These are phyloP conservation scores for Hoplodrina ambigua DNA, from an alignment of 2,888 invertebrate genomes.

Conservation along the genomic window DNA sequence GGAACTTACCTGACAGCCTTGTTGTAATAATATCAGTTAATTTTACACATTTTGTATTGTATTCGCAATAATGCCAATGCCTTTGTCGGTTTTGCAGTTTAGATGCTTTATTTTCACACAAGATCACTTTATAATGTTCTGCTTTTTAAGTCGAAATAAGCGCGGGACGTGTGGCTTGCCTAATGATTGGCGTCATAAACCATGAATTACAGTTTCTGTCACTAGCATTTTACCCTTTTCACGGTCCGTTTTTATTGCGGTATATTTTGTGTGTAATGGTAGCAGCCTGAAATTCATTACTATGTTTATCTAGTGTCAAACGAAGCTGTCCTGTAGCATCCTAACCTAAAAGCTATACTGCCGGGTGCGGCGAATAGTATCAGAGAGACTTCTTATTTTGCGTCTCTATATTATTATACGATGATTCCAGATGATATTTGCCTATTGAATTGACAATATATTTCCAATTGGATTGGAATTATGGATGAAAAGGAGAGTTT, in stretches of 20 bases:
- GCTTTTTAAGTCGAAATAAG: constrained; percentile 73
- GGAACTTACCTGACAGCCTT: constrained; percentile 68
- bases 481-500: constrained; percentile 84
- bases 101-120: background rate
- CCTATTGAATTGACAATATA: constrained; percentile 61
- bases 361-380: constrained; percentile 76
- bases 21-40: constrained; percentile 49
- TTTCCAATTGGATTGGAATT: constrained; percentile 75
- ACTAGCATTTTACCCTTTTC: constrained; percentile 12
- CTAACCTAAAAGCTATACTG: constrained; percentile 84
- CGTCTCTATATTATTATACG: background rate
- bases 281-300: constrained; percentile 2
- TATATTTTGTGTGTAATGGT: background rate
- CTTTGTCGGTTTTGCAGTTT: constrained; percentile 2
- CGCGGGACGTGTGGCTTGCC: constrained; percentile 84
- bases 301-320: constrained; percentile 42
- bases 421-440: constrained; percentile 78
- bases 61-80: background rate
- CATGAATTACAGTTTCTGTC: constrained; percentile 55
- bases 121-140: constrained; percentile 5
- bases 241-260: background rate
- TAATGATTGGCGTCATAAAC: constrained; percentile 77
- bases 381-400: constrained; percentile 36
- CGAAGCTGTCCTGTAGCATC: constrained; percentile 60
- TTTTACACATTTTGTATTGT: constrained; percentile 30